Conservation (phyloP, 2,113 vertebrate species). For the Toxotes chatareus region DNA sequence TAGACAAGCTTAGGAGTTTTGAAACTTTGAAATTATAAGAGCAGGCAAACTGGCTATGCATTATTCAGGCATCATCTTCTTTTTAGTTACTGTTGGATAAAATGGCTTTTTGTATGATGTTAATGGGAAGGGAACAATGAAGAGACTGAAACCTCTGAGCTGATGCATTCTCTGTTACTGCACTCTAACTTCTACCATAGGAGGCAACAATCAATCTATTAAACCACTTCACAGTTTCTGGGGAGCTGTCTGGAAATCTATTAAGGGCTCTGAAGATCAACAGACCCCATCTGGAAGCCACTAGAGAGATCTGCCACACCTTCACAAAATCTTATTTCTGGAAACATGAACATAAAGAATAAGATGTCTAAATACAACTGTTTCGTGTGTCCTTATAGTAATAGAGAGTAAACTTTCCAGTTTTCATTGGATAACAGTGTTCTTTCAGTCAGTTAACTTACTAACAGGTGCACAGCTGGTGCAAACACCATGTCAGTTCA, state of each 20-base stretch:
- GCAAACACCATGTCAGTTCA: not conserved
- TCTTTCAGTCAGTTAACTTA: not conserved
- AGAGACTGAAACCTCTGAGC: not conserved
- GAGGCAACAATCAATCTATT: not conserved
- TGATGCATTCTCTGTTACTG: not conserved
- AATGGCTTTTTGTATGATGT: not conserved
- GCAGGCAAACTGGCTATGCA: not conserved
- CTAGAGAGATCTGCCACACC: not conserved
- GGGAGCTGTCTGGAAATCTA: not conserved
- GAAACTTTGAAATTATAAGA: not conserved
- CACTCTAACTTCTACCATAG: not conserved
- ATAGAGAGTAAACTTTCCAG: not conserved
- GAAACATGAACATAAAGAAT: not conserved
- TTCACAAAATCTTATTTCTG: not conserved
- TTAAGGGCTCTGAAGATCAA: not conserved
- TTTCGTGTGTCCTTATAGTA: not conserved
- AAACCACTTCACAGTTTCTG: conserved; percentile 6
- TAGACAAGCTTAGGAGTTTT: not conserved
- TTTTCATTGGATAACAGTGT: not conserved
- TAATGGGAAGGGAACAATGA: not conserved
- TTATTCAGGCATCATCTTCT: not conserved
- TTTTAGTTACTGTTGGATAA: not conserved
- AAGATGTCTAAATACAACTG: no score
- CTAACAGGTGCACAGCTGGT: conserved; percentile 35
- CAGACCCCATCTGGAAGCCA: not conserved